Conservation (phyloP, 2,113 vertebrate genomes). For the Furnarius figulus region DNA sequence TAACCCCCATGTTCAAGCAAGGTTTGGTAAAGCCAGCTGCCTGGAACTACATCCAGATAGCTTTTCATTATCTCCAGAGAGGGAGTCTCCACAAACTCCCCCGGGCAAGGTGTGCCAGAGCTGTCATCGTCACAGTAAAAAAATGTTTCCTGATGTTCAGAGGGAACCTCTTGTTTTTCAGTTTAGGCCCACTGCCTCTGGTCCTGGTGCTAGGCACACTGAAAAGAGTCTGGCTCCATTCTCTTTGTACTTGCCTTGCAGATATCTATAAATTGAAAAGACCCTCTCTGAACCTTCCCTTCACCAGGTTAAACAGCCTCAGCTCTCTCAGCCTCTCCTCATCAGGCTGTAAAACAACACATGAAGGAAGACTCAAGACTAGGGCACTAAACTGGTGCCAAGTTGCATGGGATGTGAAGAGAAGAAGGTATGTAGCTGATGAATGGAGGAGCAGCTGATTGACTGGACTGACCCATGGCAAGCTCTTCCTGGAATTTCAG, state of each 20-base stretch:
- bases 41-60: background rate
- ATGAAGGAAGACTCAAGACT: background rate
- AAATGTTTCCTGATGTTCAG: background rate
- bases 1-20: background rate
- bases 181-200: background rate
- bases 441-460: background rate
- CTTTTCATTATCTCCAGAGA: background rate
- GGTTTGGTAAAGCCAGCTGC: background rate
- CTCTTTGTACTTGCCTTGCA: background rate
- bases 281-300: background rate
- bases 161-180: background rate
- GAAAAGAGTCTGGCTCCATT: background rate
- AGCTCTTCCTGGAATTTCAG: background rate
- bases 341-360: background rate
- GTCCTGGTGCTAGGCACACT: background rate
- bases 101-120: background rate
- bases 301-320: background rate
- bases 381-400: background rate
- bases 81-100: background rate
- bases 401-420: background rate
- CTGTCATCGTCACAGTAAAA: background rate
- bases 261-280: background rate
- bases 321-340: background rate
- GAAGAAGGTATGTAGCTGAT: background rate
- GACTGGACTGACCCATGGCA: background rate